phyloP scores from a whole-genome alignment of 1,140 invertebrate species.

The Andrena cerasifolii region DNA sequence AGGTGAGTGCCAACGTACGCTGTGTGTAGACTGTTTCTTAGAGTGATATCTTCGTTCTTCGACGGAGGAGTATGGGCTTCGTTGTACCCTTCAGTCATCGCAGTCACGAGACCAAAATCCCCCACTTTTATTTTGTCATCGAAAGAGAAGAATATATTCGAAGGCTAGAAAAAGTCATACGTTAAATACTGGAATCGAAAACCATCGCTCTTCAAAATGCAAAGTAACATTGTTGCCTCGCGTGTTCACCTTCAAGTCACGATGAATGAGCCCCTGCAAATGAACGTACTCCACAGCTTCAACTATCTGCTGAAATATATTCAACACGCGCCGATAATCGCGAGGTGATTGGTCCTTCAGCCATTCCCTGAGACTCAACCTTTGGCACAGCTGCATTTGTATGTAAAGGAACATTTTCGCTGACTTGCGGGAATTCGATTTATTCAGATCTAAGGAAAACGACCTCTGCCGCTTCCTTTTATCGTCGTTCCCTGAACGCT shows the following conservation, averaged over 20 bases:
- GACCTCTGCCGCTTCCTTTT: conserved; percentile 54
- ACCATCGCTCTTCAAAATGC: conserved; percentile 5
- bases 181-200: conserved; percentile 40
- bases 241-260: conserved; percentile 94
- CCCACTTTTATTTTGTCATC: conserved; percentile 97
- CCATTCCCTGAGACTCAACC: conserved; percentile 96
- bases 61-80: conserved; percentile 73
- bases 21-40: conserved; percentile 83
- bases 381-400: conserved; percentile 97
- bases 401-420: conserved; percentile 93
- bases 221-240: background rate
- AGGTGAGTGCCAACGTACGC: conserved; percentile 92
- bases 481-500: conserved; percentile 25
- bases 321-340: conserved; percentile 83
- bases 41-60: conserved; percentile 56
- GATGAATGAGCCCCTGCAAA: conserved; percentile 93
- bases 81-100: conserved; percentile 86
- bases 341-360: conserved; percentile 83
- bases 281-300: conserved; percentile 98
- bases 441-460: conserved; percentile 78
- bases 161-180: conserved; percentile 86
- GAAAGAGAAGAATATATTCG: conserved; percentile 97
- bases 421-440: conserved; percentile 60
- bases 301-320: conserved; percentile 96
- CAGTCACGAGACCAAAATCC: conserved; percentile 97